Evolutionary conservation across 2,888 invertebrate species (phyloP).

Genomic region (Rotaria magnacalcarata): DNA sequence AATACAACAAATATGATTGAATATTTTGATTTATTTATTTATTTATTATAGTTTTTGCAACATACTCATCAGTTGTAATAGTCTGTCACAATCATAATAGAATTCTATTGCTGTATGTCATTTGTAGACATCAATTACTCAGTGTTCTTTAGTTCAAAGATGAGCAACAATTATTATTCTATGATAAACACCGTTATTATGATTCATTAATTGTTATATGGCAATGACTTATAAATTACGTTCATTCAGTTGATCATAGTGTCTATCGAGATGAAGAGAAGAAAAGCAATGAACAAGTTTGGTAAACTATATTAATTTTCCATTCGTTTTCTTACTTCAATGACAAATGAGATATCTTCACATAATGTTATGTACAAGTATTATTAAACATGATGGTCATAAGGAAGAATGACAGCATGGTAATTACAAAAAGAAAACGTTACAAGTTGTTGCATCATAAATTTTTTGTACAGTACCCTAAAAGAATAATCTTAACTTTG

Average conservation of each 20-base stretch:
- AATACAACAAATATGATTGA: neutral
- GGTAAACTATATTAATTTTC: too few relatives aligned
- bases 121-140: slow-evolving; percentile 34
- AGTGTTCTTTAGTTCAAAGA: slow-evolving; percentile 35
- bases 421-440: slow-evolving; percentile 49
- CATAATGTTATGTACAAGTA: too few relatives aligned
- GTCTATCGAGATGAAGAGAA: slow-evolving; percentile 64
- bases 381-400: too few relatives aligned
- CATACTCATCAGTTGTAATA: neutral
- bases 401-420: slow-evolving; percentile 52
- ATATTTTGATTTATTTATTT: too few relatives aligned
- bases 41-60: too few relatives aligned
- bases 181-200: slow-evolving; percentile 11
- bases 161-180: neutral
- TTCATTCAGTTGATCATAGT: too few relatives aligned
- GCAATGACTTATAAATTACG: slow-evolving; percentile 11
- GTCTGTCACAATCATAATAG: neutral
- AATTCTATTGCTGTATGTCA: slow-evolving; percentile 36
- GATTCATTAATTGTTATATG: slow-evolving; percentile 37
- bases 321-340: too few relatives aligned
- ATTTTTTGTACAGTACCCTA: neutral
- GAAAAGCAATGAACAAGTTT: too few relatives aligned
- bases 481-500: neutral
- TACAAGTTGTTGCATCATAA: too few relatives aligned
- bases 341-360: too few relatives aligned